Evolutionary conservation across 2,113 vertebrate species (phyloP), one percentile per base, ranked within the genome.

Genomic region (Osmerus mordax): DNA sequence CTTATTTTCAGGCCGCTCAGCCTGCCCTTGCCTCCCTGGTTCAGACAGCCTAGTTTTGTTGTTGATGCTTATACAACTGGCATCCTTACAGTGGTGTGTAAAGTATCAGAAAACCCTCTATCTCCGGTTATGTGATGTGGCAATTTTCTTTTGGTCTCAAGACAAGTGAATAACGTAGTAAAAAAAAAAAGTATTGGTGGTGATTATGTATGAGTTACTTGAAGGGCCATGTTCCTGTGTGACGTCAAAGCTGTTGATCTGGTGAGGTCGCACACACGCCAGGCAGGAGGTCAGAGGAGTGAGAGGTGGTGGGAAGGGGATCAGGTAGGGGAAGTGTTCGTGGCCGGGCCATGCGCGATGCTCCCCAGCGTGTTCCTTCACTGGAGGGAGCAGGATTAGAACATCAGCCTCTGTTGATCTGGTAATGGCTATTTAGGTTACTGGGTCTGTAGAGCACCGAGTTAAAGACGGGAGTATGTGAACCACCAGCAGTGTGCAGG

Each of bases 361-460:
- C 67, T 70, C 54, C 84, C 67, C 67, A 3, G 69, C 41, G 32
- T 73, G 87, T 71, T 85, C 87, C 67, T 80, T 78, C 54, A 80
- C 75, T 81, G 67, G 61, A 62, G 77, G 47, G 63, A 75, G 41
- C 8, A 5, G 83, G 83, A 89, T 89, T 90, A 86, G 80, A 47
- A 88, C 89, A 86, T 84, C 78, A 84, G 83, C 72, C 83, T 83
- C 81, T 69, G 78, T 74, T 78, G 83, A 89, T 89, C 84, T 90
- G 75, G 77, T 88, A 77, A 83, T 76, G 81, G 73, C 80, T 90
- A 83, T 91, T 87, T 84, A 83, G 91, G 91, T 88, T 84, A 89
- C 72, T 78, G 67, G 81, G 72, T 80, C 75, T 81, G 65, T 83
- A 29, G 69, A 82, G 15, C 75, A 70, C 8, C 2, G 5, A 70